phyloP scores from a whole-genome alignment of 2,797 vertebrate genomes.

The Pachyuromys duprasi region DNA sequence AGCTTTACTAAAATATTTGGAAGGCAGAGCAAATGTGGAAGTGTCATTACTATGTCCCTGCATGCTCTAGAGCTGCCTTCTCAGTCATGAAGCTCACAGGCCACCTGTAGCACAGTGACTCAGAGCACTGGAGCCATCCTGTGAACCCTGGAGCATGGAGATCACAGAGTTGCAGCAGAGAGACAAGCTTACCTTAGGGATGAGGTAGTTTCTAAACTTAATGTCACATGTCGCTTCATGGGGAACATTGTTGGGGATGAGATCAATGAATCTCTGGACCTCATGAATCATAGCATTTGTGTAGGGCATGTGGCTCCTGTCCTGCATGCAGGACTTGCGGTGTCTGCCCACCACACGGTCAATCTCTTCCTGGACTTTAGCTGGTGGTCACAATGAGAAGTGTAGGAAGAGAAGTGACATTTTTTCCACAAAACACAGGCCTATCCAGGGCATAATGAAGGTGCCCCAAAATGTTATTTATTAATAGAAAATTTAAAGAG shows the following conservation, averaged over 20 bases:
- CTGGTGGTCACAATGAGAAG: neutral
- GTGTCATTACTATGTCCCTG: neutral
- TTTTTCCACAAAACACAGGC: neutral
- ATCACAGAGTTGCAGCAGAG: neutral
- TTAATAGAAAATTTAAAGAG: neutral
- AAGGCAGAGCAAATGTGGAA: neutral
- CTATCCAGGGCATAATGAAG: neutral
- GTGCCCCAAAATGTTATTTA: neutral
- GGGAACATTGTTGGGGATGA: fast-evolving
- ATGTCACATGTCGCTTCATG: neutral
- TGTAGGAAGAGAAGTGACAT: neutral
- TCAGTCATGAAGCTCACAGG: neutral
- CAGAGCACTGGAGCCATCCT: neutral
- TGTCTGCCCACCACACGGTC: neutral
- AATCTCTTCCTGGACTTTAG: conserved; percentile 30
- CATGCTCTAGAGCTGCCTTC: neutral
- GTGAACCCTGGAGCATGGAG: neutral
- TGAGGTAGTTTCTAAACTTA: neutral
- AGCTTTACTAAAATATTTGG: neutral
- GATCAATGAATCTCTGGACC: neutral
- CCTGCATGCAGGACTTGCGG: neutral
- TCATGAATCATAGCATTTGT: neutral
- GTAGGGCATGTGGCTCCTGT: neutral
- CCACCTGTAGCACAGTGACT: neutral
- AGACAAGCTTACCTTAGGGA: neutral